Percentiles rank a stretch among this genome's conserved stretches.
phyloP scores from a whole-genome alignment of 1,140 invertebrate genomes.

The Nasonia vitripennis region DNA sequence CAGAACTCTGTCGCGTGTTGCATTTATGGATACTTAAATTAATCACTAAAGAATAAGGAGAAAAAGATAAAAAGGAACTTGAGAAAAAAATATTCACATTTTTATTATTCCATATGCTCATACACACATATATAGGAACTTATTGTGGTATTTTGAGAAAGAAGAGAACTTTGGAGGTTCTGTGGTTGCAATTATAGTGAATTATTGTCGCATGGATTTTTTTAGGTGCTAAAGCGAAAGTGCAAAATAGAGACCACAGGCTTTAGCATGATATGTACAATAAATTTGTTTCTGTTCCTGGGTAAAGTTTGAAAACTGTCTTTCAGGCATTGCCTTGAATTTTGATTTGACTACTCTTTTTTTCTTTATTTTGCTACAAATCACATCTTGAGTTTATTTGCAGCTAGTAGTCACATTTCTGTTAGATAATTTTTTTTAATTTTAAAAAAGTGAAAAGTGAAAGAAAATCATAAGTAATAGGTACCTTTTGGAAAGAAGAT shows the following conservation, averaged over 20 bases:
- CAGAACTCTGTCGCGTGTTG: constrained; percentile 21
- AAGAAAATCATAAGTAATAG: constrained; percentile 35
- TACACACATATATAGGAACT: not conserved
- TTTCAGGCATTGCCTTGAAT: constrained; percentile 9
- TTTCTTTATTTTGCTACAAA: constrained; percentile 27
- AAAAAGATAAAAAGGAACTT: constrained; percentile 20
- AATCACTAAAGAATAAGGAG: constrained; percentile 19
- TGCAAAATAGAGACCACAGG: not conserved
- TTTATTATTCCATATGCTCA: constrained; percentile 20
- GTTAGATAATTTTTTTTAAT: constrained; percentile 12
- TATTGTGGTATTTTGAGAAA: constrained; percentile 6
- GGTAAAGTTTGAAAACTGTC: not conserved
- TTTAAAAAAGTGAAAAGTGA: constrained; percentile 14
- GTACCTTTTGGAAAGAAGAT: constrained; percentile 30
- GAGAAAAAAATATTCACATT: not conserved
- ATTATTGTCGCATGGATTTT: constrained; percentile 19
- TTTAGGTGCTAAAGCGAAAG: constrained; percentile 28
- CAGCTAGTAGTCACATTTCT: constrained; percentile 10
- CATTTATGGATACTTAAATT: constrained; percentile 48
- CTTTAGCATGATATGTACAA: constrained; percentile 36
- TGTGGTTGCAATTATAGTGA: constrained; percentile 19
- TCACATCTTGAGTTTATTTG: constrained; percentile 23
- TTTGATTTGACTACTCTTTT: constrained; percentile 30
- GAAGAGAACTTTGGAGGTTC: constrained; percentile 8
- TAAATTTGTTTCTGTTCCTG: constrained; percentile 34